Conservation (phyloP, 2,113 vertebrate genomes). For the Phycodurus eques region DNA sequence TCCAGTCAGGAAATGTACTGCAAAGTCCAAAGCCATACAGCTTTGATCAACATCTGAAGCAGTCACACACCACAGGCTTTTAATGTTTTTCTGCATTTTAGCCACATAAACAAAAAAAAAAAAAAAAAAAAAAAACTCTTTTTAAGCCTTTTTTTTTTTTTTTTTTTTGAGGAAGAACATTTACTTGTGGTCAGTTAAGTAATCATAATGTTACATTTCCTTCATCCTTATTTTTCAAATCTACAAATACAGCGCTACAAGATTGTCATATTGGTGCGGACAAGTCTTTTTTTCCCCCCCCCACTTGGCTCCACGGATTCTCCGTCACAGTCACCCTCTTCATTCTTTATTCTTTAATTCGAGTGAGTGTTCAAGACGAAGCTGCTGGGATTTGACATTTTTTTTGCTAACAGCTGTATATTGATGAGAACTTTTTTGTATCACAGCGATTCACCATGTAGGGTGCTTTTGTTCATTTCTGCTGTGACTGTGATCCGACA, state of each 20-base stretch:
- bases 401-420: not conserved
- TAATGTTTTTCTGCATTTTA: conserved; percentile 5
- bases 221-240: not conserved
- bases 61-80: conserved; percentile 10
- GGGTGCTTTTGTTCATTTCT: not conserved
- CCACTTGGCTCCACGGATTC: not conserved
- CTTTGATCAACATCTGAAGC: conserved; percentile 39
- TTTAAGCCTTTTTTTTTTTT: not conserved
- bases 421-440: not conserved
- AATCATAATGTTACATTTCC: not conserved
- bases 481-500: not conserved
- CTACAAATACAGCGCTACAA: not conserved
- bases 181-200: not conserved
- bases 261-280: not conserved
- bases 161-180: not conserved
- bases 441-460: not conserved
- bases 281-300: not conserved
- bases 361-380: not conserved
- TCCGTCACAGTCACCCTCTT: no score
- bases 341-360: no score
- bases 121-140: not conserved
- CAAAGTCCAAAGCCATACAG: conserved; percentile 1
- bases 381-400: not conserved
- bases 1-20: conserved; percentile 16
- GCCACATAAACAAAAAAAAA: not conserved